These are phyloP conservation scores for Gallinago media DNA, from an alignment of 2,113 vertebrate species.

Conservation along the genomic window DNA sequence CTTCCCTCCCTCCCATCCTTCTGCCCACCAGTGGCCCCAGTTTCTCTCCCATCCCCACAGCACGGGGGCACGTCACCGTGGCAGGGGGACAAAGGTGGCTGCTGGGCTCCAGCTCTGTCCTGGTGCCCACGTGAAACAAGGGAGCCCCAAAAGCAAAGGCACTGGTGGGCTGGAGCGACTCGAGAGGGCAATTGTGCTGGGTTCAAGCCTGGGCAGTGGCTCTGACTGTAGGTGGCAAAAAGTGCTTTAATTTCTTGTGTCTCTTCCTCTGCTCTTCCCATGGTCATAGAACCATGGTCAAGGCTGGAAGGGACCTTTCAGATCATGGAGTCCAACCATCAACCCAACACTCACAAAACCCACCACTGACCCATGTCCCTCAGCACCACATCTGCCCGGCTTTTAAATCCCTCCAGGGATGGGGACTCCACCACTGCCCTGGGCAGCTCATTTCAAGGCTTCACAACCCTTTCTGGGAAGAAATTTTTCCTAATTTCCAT, in stretches of 20 bases:
- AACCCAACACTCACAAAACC: no score
- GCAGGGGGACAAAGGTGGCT: neutral
- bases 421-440: no score
- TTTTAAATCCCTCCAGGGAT: no score
- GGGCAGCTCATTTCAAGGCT: neutral
- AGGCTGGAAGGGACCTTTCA: no score
- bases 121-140: fast-evolving
- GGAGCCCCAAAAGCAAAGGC: neutral
- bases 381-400: no score
- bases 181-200: neutral
- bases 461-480: no score
- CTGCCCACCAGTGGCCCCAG: neutral
- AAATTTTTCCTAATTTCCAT: no score
- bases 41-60: fast-evolving
- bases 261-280: neutral
- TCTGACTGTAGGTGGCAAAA: neutral
- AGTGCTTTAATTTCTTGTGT: neutral
- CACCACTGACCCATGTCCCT: no score
- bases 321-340: no score
- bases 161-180: neutral
- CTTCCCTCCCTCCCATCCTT: neutral
- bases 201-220: neutral
- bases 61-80: fast-evolving
- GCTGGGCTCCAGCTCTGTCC: neutral
- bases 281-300: no score